Evolutionary conservation across 2,888 invertebrate species (phyloP), one percentile per base, ranked within the genome.

Genomic region (Megaustenia siamemsis): DNA sequence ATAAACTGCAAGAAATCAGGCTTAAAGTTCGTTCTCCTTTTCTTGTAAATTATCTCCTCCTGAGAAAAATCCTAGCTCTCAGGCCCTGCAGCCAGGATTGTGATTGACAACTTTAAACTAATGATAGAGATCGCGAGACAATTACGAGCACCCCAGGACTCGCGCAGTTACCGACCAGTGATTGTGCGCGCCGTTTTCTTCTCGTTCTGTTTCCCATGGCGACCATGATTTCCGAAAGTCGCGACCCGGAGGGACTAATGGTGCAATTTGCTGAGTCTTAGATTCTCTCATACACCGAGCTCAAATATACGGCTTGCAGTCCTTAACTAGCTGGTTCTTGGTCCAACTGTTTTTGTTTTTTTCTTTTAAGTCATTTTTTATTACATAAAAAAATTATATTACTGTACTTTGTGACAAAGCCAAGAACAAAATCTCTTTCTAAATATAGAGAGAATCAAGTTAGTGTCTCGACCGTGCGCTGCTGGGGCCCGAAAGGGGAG

Each of bases 71-170:
- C 49, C 6, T 49, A 6, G 6, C 49, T 10, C 15, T 15, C 49
- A 6, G 12, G n/a, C 60, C 60, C 60, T 6, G 60, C n/a, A 60
- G 28, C 60, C 60, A 60, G 10, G 45, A 24, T n/a, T 73, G 28
- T 43, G 73, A 73, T 73, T 73, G 73, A 73, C 73, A 73, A 43
- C 12, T 3, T 15, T 6, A 43, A 73, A 73, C 73, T 73, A 73
- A 73, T 73, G 43, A 43, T n/a, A 45, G 43, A 73, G 45, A 73
- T 73, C 73, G 24, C 28, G 73, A 43, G 73, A 43, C 73, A 73
- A 73, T 73, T 73, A 73, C 73, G 15, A 45, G 45, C 73, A 73
- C 73, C 45, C 73, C 40, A n/a, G 73, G 73, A 73, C 45, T 24
- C n/a, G 6, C 40, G 32, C 3, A 40, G 69, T 18, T 38, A 18